phyloP scores from a whole-genome alignment of 2,797 vertebrate species.

The Gymnocypris eckloni region DNA sequence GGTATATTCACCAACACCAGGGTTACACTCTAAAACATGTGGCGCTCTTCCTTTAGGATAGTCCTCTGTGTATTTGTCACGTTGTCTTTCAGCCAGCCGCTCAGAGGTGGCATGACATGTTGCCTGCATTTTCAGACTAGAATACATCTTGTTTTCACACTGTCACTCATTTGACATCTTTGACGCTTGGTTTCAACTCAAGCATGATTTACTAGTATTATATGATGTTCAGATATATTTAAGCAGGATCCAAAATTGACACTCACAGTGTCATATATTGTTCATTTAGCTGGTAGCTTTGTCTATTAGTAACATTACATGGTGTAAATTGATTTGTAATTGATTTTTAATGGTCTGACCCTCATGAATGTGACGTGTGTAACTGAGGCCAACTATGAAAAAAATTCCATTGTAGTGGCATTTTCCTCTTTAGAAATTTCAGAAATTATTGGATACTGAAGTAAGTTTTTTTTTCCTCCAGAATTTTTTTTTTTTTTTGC shows the following conservation, averaged over 20 bases:
- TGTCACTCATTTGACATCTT: neutral
- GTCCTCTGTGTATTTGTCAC: neutral
- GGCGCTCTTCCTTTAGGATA: neutral
- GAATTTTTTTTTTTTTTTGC: neutral
- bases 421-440: neutral
- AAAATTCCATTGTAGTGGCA: too few species aligned
- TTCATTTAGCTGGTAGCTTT: neutral
- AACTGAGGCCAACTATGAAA: too few species aligned
- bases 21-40: constrained; percentile 10
- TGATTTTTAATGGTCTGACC: neutral
- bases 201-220: neutral
- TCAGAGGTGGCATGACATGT: neutral
- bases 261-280: neutral
- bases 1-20: constrained; percentile 29
- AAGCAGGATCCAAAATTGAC: neutral
- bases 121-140: neutral
- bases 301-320: neutral
- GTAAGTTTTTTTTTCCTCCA: neutral
- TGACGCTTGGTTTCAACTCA: neutral
- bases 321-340: neutral
- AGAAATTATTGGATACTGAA: neutral
- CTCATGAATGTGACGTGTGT: neutral
- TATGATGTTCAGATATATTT: neutral
- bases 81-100: neutral
- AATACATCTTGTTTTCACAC: neutral